These are phyloP conservation scores for Xylophagus ater DNA, from an alignment of 2,888 invertebrate genomes.

Conservation along the genomic window DNA sequence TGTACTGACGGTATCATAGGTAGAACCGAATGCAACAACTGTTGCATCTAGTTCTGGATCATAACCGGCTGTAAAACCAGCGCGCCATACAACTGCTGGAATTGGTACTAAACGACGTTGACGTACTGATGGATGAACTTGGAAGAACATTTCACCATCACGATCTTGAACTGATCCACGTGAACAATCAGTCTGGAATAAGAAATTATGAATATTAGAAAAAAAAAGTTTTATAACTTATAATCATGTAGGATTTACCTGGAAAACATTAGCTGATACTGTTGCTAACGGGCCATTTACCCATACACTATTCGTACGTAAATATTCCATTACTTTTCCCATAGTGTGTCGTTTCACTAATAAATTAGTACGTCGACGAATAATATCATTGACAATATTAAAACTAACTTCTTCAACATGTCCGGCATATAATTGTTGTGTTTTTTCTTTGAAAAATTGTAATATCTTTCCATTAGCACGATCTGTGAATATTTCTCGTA, in stretches of 20 bases:
- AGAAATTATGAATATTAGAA: slow-evolving; percentile 1
- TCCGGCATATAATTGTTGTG: slow-evolving; percentile 77
- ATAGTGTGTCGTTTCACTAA: slow-evolving; percentile 67
- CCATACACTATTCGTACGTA: slow-evolving; percentile 59
- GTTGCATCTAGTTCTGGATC: slow-evolving; percentile 77
- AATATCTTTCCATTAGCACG: slow-evolving; percentile 66
- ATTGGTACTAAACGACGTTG: slow-evolving; percentile 72
- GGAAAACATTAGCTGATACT: slow-evolving; percentile 69
- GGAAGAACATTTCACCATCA: slow-evolving; percentile 79
- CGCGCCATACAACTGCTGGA: slow-evolving; percentile 68
- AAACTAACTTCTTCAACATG: slow-evolving; percentile 78
- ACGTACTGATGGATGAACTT: slow-evolving; percentile 66
- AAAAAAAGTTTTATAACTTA: slow-evolving; percentile 3
- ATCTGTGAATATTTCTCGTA: slow-evolving; percentile 74
- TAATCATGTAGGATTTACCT: slow-evolving; percentile 40
- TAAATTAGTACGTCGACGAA: slow-evolving; percentile 69
- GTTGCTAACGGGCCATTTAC: slow-evolving; percentile 69
- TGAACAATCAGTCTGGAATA: slow-evolving; percentile 63
- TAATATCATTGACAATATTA: slow-evolving; percentile 67
- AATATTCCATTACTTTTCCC: slow-evolving; percentile 64
- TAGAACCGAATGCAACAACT: slow-evolving; percentile 62
- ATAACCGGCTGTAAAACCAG: slow-evolving; percentile 71
- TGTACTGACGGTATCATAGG: slow-evolving; percentile 61
- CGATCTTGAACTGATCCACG: slow-evolving; percentile 61
- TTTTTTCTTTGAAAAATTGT: slow-evolving; percentile 79